phyloP scores from a whole-genome alignment of 2,888 invertebrate genomes.

The Selenia dentaria region DNA sequence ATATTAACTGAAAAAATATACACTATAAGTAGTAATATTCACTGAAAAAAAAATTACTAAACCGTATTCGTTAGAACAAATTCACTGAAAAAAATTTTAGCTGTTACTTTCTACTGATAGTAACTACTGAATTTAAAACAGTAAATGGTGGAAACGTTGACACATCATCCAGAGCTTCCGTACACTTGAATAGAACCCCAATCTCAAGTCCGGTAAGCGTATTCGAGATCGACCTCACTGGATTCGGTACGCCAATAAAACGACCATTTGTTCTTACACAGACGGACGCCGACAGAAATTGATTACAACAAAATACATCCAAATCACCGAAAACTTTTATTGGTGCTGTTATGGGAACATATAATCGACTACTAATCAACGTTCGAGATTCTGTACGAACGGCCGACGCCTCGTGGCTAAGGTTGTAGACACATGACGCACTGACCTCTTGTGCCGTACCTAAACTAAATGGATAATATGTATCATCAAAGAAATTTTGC shows the following conservation, averaged over 20 bases:
- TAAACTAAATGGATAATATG: too few species aligned
- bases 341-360: constrained; percentile 75
- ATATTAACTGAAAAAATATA: too few species aligned
- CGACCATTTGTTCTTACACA: constrained; percentile 72
- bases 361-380: constrained; percentile 81
- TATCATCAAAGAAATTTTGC: too few species aligned
- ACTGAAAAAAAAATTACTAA: too few species aligned
- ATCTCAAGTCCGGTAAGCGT: constrained; percentile 53
- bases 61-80: too few species aligned
- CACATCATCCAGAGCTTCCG: constrained; percentile 9
- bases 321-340: constrained; percentile 81
- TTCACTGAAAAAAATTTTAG: too few species aligned
- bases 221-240: constrained; percentile 67
- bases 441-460: too few species aligned
- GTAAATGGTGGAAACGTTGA: too few species aligned
- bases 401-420: neutral
- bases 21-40: too few species aligned
- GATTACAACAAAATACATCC: constrained; percentile 82
- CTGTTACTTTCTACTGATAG: too few species aligned
- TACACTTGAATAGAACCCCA: constrained; percentile 37
- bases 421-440: constrained; percentile 1
- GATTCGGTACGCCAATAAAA: constrained; percentile 83
- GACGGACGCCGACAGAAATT: constrained; percentile 80
- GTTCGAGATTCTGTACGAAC: constrained; percentile 21
- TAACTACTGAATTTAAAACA: too few species aligned